Evolutionary conservation across 2,113 vertebrate species (phyloP).

Genomic region (Lepus timidus): DNA sequence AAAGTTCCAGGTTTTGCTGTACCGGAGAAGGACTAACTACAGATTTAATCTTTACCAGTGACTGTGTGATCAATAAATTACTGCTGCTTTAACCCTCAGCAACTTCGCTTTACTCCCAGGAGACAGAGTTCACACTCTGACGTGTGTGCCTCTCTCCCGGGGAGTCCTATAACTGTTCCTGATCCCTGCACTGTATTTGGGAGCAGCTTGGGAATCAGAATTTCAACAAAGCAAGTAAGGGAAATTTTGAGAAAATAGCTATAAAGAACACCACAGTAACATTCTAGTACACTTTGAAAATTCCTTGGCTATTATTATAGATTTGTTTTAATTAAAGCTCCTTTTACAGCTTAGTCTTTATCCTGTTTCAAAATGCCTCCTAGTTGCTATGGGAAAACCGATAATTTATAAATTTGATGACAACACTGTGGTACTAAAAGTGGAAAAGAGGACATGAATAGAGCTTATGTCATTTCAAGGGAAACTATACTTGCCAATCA

Average conservation of each 20-base stretch:
- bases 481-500: slow-evolving; percentile 38
- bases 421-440: slow-evolving; percentile 4
- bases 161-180: not conserved
- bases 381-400: not conserved
- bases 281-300: slow-evolving; percentile 48
- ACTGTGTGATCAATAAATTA: slow-evolving; percentile 49
- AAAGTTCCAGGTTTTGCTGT: not conserved
- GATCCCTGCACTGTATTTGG: not conserved
- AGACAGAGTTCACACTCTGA: slow-evolving; percentile 45
- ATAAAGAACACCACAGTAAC: not conserved
- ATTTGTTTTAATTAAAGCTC: slow-evolving; percentile 55
- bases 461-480: slow-evolving; percentile 1
- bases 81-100: not conserved
- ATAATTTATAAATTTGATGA: not conserved
- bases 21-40: not conserved
- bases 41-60: slow-evolving; percentile 51
- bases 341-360: slow-evolving; percentile 51
- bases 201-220: slow-evolving; percentile 26
- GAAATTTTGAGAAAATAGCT: slow-evolving; percentile 36
- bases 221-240: slow-evolving; percentile 42
- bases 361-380: slow-evolving; percentile 31
- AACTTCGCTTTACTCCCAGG: slow-evolving; percentile 36
- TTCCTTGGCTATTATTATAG: slow-evolving; percentile 53
- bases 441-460: slow-evolving; percentile 25
- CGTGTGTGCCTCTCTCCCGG: not conserved